Evolutionary conservation across 2,888 invertebrate genomes (phyloP).

Genomic region (Eilema depressum): DNA sequence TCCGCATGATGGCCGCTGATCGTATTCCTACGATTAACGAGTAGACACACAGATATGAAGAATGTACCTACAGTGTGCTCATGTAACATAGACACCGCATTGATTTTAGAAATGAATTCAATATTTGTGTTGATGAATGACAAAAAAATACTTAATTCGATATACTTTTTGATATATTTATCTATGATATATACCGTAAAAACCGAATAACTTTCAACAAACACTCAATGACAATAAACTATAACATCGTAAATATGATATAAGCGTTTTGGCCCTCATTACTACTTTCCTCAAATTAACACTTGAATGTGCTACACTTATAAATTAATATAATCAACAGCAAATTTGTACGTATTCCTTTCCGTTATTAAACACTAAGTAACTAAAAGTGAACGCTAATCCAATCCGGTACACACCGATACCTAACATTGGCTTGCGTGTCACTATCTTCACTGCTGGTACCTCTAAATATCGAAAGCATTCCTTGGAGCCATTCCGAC

Average conservation of each 20-base stretch:
- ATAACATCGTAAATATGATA: no score
- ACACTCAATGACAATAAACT: no score
- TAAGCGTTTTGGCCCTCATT: no score
- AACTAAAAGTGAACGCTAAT: constrained; percentile 36
- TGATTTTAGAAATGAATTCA: background rate
- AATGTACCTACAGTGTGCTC: background rate
- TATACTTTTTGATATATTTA: no score
- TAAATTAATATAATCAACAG: background rate
- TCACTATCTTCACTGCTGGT: constrained; percentile 54
- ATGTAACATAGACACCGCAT: background rate
- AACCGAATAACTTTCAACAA: no score
- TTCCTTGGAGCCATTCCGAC: constrained; percentile 52
- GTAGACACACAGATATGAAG: constrained; percentile 53
- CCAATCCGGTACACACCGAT: constrained; percentile 41
- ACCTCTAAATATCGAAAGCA: constrained; percentile 58
- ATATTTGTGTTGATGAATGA: background rate
- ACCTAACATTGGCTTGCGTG: constrained; percentile 53
- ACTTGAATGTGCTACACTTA: background rate
- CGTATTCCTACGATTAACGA: constrained; percentile 65
- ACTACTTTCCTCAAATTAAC: background rate
- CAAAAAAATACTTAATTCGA: no score
- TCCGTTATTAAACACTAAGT: constrained; percentile 26
- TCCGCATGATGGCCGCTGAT: constrained; percentile 72
- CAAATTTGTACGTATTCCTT: background rate
- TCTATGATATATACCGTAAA: no score